Evolutionary conservation across 2,113 vertebrate genomes (phyloP), one percentile per base, ranked within the genome.

Genomic region (Pseudolaguvia tuberculata): DNA sequence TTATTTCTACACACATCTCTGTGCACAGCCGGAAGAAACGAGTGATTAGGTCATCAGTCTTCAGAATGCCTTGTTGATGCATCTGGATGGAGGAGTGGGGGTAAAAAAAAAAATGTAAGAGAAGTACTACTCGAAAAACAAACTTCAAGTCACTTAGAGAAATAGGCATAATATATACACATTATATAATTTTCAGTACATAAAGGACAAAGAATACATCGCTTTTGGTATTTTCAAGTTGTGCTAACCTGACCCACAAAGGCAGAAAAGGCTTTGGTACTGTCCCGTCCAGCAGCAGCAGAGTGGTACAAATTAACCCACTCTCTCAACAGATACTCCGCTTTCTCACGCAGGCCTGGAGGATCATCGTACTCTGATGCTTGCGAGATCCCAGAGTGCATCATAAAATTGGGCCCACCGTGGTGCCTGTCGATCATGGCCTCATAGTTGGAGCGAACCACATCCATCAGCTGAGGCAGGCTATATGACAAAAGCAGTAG

Each of bases 261-360:
- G n/a, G 97, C 97, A 82, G 97, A 99, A 87, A 99, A 99, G 0
- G 97, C 97, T 90, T 99, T 99, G 89, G 96, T 98, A 86, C 97
- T 99, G 83, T 99, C 97, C 57, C 97, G 91, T 82, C 97, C 97
- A 2, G 97, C 97, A 53, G 96, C 97, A 61, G 97, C 96, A 29
- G 97, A 99, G 86, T 99, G 97, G 89, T 99, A 99, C 79, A 99
- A 91, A 86, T 97, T 99, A 80, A 99, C 97, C 97, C 97, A 99
- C 75, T 99, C 97, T 84, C 97, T 92, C 84, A 99, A 90, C 57
- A 99, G 90, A 83, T 99, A 99, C 72, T 99, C 97, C 0, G 97
- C 97, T 83, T 99, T 99, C 90, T 99, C 97, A 82, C 96, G 89
- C 85, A 99, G 89, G 78, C 97, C 97, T 2, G 97, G 96, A 0